phyloP scores from a whole-genome alignment of 2,888 invertebrate genomes.

The Plagiodera versicolora region DNA sequence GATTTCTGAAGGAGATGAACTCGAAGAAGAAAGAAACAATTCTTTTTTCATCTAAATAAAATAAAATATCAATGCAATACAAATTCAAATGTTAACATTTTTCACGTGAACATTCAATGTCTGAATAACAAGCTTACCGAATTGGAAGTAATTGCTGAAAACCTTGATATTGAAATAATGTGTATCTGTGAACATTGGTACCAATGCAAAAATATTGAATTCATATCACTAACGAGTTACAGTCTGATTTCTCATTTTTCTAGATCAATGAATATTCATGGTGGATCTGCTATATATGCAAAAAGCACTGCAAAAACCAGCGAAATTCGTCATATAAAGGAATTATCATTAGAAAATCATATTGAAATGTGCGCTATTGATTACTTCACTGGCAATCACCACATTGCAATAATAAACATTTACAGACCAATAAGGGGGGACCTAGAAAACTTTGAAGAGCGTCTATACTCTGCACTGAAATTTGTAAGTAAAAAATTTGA shows the following conservation, averaged over 20 bases:
- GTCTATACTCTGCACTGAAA: not conserved
- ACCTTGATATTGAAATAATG: too few species aligned
- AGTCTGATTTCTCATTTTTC: too few species aligned
- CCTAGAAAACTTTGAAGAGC: not conserved
- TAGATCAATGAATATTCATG: too few species aligned
- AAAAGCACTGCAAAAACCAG: not conserved
- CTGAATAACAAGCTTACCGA: too few species aligned
- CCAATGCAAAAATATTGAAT: not conserved
- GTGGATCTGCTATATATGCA: constrained; percentile 4
- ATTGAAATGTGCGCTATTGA: constrained; percentile 4
- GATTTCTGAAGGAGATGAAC: too few species aligned
- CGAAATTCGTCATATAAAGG: not conserved
- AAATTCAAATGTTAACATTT: too few species aligned
- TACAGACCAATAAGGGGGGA: not conserved
- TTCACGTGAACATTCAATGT: too few species aligned
- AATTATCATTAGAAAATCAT: constrained; percentile 5
- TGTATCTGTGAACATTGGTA: too few species aligned
- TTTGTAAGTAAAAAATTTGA: not conserved
- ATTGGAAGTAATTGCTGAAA: too few species aligned
- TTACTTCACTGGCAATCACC: not conserved
- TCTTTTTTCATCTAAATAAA: too few species aligned
- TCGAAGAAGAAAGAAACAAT: too few species aligned
- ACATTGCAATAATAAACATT: constrained; percentile 6
- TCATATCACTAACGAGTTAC: not conserved
- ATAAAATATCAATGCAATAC: too few species aligned